Conservation (phyloP, 2,113 vertebrate species). For the Platichthys flesus region DNA sequence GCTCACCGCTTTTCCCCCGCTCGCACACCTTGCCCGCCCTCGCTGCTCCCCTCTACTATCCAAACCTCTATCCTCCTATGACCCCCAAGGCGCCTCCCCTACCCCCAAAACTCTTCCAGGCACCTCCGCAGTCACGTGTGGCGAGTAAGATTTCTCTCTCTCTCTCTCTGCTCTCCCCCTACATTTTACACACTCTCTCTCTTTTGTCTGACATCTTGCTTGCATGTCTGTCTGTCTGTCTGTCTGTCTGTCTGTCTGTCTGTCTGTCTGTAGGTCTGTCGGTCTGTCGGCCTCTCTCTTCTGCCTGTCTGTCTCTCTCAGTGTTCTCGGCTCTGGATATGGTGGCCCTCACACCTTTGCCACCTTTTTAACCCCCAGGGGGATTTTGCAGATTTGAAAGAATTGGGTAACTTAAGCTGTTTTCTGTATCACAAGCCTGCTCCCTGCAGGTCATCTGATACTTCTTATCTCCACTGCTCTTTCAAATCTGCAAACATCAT, state of each 20-base stretch:
- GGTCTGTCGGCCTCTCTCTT: constrained; percentile 3
- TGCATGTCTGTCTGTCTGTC: constrained; percentile 50
- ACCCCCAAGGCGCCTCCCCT: constrained; percentile 73
- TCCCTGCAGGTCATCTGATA: constrained; percentile 50
- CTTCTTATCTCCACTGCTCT: constrained; percentile 41
- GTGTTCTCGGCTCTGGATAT: constrained; percentile 25
- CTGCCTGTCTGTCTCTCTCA: constrained; percentile 41
- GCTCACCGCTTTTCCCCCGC: constrained; percentile 90
- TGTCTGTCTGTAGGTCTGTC: constrained; percentile 45
- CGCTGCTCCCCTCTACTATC: constrained; percentile 84
- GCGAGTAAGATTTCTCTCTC: constrained; percentile 83
- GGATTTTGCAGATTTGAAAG: constrained; percentile 64
- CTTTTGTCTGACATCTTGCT: constrained; percentile 49
- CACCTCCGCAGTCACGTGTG: constrained; percentile 73
- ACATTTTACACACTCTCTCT: constrained; percentile 39
- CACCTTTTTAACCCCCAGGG: constrained; percentile 7
- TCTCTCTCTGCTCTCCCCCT: constrained; percentile 60
- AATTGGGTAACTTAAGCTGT: constrained; percentile 39
- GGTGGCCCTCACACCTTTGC: constrained; percentile 31
- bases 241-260: constrained; percentile 36
- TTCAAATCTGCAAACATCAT: constrained; percentile 65
- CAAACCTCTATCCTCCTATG: constrained; percentile 77
- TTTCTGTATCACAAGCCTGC: constrained; percentile 27
- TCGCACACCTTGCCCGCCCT: constrained; percentile 87
- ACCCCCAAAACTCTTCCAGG: constrained; percentile 81